A percentile compares a stretch with the other conserved stretches of the same genome.
Evolutionary conservation across 2,888 invertebrate species (phyloP).

Genomic region (Plebejus argus): DNA sequence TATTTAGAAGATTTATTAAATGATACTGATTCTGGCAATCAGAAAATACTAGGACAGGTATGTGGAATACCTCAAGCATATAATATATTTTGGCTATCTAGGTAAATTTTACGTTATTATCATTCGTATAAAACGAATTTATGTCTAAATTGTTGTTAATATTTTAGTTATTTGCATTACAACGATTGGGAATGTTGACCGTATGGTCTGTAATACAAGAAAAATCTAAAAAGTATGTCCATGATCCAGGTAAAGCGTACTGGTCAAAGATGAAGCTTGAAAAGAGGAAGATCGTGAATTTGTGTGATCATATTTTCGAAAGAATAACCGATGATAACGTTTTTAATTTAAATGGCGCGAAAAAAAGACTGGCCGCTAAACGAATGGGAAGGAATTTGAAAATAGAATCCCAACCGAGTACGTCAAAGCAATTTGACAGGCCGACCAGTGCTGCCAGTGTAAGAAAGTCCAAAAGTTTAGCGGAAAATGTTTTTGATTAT

Average conservation of each 20-base stretch:
- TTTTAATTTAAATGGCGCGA: conserved; percentile 66
- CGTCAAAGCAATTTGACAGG: conserved; percentile 51
- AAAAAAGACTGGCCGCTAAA: conserved; percentile 54
- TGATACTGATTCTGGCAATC: conserved; percentile 46
- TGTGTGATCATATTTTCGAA: conserved; percentile 55
- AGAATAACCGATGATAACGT: conserved; percentile 38
- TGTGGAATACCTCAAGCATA: background rate
- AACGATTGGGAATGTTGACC: conserved; percentile 61
- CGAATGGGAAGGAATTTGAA: conserved; percentile 52
- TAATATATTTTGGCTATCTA: no score
- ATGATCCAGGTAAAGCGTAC: conserved; percentile 65
- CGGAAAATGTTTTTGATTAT: conserved; percentile 58
- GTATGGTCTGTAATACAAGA: conserved; percentile 70
- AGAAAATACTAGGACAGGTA: conserved; percentile 60
- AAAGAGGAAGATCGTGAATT: conserved; percentile 55
- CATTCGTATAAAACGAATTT: background rate
- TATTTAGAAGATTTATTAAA: conserved; percentile 47
- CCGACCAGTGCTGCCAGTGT: conserved; percentile 59
- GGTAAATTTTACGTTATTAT: background rate
- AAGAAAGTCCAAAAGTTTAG: conserved; percentile 45
- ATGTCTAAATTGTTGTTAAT: conserved; percentile 22
- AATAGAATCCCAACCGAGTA: conserved; percentile 54
- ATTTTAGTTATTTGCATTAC: conserved; percentile 63
- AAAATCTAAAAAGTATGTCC: conserved; percentile 48
- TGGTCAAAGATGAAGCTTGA: conserved; percentile 68